Evolutionary conservation across 2,888 invertebrate genomes (phyloP), one percentile per base, ranked within the genome.

Genomic region (Smittia aterrima): DNA sequence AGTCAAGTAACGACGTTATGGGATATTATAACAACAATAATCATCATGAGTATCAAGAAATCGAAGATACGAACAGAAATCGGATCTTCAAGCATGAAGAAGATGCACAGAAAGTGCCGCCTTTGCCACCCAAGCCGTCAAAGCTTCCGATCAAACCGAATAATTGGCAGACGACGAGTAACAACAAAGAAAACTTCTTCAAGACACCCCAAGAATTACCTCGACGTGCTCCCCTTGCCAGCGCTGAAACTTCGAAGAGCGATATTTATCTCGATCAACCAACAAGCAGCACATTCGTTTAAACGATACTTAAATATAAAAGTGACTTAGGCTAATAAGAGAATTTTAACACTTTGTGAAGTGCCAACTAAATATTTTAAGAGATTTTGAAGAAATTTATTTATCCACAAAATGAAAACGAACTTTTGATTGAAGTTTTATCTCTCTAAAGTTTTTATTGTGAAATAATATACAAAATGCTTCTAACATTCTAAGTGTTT

Each of bases 61-160:
- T 32, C n/a, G 74, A 68, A 20, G 47, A 53, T 24, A 24, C 38
- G 7, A 84, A 68, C 81, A 84, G 1, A 80, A 80, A 73, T 77
- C 67, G 38, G 64, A 64, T 38, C 62, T 58, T 58, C 20, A 58
- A 58, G 58, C 18, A 58, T 4, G 58, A 58, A 1, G 20, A 58
- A 22, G 58, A 58, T 6, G 1, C 9, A 7, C 16, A 67, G 18
- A 82, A 80, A 76, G 82, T 82, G 16, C 91, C 91, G 47, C 91
- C 91, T 2, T 82, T 91, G 77, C 91, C 91, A 22, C 91, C 91
- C 20, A 91, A 91, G 82, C 90, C 90, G 70, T 90, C 90, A 83
- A 87, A 89, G 79, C 81, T 90, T 75, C 86, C 89, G 66, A 86
- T 87, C n/a, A 88, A 86, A 77, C 86, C 87, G 68, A 85, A 85